Conservation (phyloP, 2,113 vertebrate species). For the Calonectris borealis region DNA sequence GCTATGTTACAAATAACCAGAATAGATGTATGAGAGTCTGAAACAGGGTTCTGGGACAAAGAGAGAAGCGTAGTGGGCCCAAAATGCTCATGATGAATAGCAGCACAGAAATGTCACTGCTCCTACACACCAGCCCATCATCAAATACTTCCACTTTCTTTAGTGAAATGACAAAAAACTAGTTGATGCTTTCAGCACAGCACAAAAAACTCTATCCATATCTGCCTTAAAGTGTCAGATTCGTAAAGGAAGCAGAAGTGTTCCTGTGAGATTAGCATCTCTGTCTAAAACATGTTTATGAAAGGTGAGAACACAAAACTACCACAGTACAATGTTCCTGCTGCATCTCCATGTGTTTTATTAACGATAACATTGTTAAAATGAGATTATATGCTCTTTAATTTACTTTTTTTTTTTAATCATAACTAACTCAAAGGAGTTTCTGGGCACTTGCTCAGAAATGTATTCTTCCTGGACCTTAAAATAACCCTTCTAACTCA, state of each 20-base stretch:
- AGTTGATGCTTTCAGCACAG: not conserved
- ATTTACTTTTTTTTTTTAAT: not conserved
- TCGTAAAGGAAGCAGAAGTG: not conserved
- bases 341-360: not conserved
- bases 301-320: constrained; percentile 22
- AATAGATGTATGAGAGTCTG: not conserved
- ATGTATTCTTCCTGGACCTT: not conserved
- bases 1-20: not conserved
- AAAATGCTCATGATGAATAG: not conserved
- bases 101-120: constrained; percentile 43
- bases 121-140: constrained; percentile 31
- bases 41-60: constrained; percentile 5
- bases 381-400: not conserved
- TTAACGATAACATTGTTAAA: not conserved
- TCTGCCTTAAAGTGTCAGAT: not conserved
- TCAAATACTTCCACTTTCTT: constrained; percentile 36
- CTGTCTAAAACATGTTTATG: not conserved
- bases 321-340: not conserved
- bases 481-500: not conserved
- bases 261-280: constrained; percentile 47
- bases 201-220: not conserved
- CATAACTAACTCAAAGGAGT: not conserved
- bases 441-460: not conserved
- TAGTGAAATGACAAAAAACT: not conserved
- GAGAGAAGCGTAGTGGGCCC: not conserved